A percentile compares a stretch with the other conserved stretches of the same genome.
phyloP scores from a whole-genome alignment of 2,797 vertebrate genomes.

The Austrolebias charrua region DNA sequence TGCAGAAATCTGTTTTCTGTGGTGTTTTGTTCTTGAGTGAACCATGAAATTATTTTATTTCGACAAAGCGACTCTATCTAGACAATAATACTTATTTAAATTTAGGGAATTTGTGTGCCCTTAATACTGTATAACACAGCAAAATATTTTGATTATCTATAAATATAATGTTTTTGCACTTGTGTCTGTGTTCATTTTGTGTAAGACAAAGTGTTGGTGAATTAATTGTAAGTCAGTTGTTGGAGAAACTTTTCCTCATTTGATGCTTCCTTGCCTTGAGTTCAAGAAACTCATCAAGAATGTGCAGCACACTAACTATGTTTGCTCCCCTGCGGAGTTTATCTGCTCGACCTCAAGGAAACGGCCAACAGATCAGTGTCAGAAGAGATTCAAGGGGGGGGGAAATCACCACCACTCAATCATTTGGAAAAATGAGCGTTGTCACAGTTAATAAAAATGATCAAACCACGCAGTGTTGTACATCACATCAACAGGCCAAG shows the following conservation, averaged over 20 bases:
- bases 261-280: neutral
- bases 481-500: constrained; percentile 44
- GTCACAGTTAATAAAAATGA: constrained; percentile 65
- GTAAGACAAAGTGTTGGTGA: neutral
- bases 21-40: constrained; percentile 32
- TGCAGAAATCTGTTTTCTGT: constrained; percentile 21
- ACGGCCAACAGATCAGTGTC: constrained; percentile 63
- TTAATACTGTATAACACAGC: neutral
- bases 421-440: constrained; percentile 70
- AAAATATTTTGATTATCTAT: constrained; percentile 27
- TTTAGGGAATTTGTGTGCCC: constrained; percentile 10
- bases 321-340: constrained; percentile 47
- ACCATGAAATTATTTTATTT: constrained; percentile 24
- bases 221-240: constrained; percentile 15
- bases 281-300: constrained; percentile 34
- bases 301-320: constrained; percentile 30
- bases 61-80: constrained; percentile 34
- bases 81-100: constrained; percentile 36
- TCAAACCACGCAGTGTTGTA: constrained; percentile 34
- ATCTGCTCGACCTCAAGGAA: constrained; percentile 55
- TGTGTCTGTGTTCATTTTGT: neutral
- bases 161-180: neutral
- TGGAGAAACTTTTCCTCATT: constrained; percentile 2
- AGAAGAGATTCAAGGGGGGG: constrained; percentile 42
- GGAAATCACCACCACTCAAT: constrained; percentile 57